These are phyloP conservation scores for Tragelaphus scriptus DNA, from an alignment of 2,113 vertebrate species.

Conservation along the genomic window DNA sequence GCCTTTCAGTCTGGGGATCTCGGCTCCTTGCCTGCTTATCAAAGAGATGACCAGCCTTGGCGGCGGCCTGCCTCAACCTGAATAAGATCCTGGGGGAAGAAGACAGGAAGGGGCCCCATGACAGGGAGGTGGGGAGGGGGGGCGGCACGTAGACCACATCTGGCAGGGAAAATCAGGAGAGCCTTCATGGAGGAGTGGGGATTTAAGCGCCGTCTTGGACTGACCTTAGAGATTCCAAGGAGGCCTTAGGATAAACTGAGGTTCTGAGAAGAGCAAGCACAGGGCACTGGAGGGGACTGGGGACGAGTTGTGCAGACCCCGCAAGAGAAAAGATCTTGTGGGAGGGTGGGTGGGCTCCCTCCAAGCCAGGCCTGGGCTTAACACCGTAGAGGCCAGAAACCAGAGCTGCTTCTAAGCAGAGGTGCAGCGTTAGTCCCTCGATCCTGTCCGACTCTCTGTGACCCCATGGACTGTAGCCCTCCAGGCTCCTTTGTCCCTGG, in stretches of 20 bases:
- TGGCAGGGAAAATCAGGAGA: neutral
- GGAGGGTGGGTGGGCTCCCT: neutral
- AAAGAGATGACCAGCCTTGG: neutral
- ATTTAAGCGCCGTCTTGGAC: rapidly evolving
- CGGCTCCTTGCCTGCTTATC: neutral
- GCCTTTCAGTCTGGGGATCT: neutral
- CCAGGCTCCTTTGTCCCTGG: neutral
- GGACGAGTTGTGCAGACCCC: no score
- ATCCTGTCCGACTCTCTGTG: neutral
- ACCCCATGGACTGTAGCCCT: neutral
- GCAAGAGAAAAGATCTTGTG: neutral
- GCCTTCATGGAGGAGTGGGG: neutral
- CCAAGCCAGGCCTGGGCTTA: neutral
- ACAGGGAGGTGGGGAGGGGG: rapidly evolving
- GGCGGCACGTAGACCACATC: neutral
- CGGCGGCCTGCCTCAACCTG: neutral
- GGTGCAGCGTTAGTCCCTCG: rapidly evolving
- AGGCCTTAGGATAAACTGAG: rapidly evolving
- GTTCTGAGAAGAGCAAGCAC: neutral
- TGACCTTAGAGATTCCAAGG: neutral
- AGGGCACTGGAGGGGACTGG: rapidly evolving
- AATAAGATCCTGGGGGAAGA: neutral
- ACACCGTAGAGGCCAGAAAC: rapidly evolving
- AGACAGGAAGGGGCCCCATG: neutral
- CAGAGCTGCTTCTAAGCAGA: neutral